Evolutionary conservation across 2,113 vertebrate species (phyloP).

Genomic region (Dasypus novemcinctus): DNA sequence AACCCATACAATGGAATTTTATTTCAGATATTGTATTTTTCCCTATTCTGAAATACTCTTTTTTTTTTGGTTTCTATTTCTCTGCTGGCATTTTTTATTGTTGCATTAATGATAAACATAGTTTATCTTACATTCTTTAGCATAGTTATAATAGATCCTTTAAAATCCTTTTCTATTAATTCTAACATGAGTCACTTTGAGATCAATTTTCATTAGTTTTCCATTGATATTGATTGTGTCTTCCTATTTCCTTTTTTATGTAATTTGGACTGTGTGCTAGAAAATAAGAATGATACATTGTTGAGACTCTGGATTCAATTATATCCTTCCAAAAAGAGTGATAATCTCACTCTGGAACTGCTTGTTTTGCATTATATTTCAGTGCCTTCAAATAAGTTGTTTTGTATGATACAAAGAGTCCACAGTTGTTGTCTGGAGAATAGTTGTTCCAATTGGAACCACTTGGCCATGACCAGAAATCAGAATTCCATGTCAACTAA

Average conservation of each 20-base stretch:
- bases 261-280: background rate
- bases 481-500: background rate
- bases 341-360: background rate
- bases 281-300: background rate
- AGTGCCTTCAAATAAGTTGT: background rate
- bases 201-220: background rate
- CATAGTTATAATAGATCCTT: background rate
- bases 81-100: background rate
- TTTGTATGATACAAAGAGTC: background rate
- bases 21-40: constrained; percentile 6
- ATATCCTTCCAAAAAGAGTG: background rate
- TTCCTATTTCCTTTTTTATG: background rate
- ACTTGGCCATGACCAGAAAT: background rate
- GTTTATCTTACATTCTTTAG: background rate
- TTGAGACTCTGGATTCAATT: background rate
- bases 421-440: background rate
- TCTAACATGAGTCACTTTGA: background rate
- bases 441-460: background rate
- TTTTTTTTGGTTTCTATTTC: background rate
- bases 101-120: background rate
- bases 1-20: background rate
- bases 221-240: background rate
- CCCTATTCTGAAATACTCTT: background rate
- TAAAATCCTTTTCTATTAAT: background rate
- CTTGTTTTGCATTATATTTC: background rate